Base-by-base conservation (phyloP, 2,888 invertebrate genomes). In the Sarcophaga rosellei region DNA sequence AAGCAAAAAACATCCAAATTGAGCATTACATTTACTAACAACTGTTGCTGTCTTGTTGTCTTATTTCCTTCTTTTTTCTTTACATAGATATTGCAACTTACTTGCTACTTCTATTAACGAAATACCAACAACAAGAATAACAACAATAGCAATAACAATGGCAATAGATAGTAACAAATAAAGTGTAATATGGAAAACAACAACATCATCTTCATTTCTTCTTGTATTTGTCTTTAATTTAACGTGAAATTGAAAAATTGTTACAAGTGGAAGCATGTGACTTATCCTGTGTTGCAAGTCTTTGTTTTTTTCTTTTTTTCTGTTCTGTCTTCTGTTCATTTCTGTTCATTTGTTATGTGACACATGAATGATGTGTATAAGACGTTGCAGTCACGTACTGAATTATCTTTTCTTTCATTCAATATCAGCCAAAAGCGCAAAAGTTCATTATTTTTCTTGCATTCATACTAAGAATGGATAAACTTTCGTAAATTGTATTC, bases 191-290 rank as follows among this genome's bases (percentile, higher is more conserved):
- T 53, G 53, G 17, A 70, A 77, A 65, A 65, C 72, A 72, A 25
- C 59, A 57, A 23, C 47, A 72, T 59, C 72, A 21, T 59, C 74
- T 75, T 11, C 80, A 65, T 86, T 72, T 47, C 59, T 35, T 35
- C 21, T 68, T 73, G 53, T 83, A 70, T 84, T 86, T 86, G 65
- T 69, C 77, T 86, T 86, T 78, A 86, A 86, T 86, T 86, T 78
- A 86, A 78, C 53, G 81, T 83, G 69, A 83, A 81, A 83, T 80
- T 78, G 72, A 78, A 85, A 82, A 75, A 73, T 35, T 47, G 62
- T 82, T 78, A 53, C 23, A 72, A 69, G 65, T 61, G 61, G 61
- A 69, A 83, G 61, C 80, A 86, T 86, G 77, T 83, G 65, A 74
- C 69, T 70, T 77, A 35, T 66, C 69, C 68, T 59, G 44, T 78